Evolutionary conservation across 53 echinoderm and acorn worm genomes (phyloP), one percentile per base, ranked within the genome.

Genomic region (Apostichopus leukothele): DNA sequence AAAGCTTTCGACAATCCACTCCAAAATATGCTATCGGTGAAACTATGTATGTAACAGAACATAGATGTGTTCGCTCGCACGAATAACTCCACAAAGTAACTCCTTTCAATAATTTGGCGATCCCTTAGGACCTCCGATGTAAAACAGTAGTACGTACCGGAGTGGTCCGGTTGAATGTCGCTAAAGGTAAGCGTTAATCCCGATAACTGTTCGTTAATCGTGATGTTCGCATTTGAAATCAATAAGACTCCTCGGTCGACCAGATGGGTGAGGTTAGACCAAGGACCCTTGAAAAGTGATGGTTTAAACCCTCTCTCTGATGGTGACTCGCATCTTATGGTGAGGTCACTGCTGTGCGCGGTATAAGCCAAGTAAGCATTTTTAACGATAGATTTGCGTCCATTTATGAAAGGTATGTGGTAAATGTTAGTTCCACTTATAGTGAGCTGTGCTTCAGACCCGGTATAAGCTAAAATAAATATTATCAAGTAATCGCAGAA

Each of bases 71-170:
- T 55, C 23, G 54, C 23, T 20, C 59, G 60, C 23, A 81, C 81
- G 51, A 81, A 81, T 6, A 81, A 21, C 25, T 81, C 81, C 21
- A 23, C 81, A 22, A 81, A 81, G 10, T 54, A 20, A 18, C 81
- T 81, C 23, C n/a, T 81, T 19, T 18, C 20, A 3, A 21, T 55
- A 54, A 81, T 55, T 81, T 81, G 22, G 54, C 81, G 16, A 16
- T 81, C 81, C 9, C 60, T n/a, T 9, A 59, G n/a, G 7, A 51
- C 10, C 23, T 57, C 81, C 81, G 55, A 57, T 26, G 81, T 21
- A 54, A 81, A 81, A 59, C 81, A 81, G 23, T 81, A 81, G 7
- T 81, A 81, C 8, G 81, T 81, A 19, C 81, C 81, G 54, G 81
- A 54, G 53, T 81, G 54, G 21, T 81, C 81, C 25, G 81, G 23